These are phyloP conservation scores for Xestia xanthographa DNA, from an alignment of 2,888 invertebrate species.

Conservation along the genomic window DNA sequence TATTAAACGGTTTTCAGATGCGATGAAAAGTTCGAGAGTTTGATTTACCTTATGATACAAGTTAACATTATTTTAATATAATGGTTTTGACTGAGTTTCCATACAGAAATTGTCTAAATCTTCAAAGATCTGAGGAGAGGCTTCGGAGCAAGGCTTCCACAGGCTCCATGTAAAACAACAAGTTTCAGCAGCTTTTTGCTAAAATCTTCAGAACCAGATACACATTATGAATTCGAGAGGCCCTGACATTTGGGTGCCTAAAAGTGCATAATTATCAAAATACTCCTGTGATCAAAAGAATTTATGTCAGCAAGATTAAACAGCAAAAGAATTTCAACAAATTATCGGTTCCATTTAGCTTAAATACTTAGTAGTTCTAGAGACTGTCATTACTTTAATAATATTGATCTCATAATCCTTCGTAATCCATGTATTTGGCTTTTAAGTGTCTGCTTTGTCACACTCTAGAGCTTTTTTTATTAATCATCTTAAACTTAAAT, in stretches of 20 bases:
- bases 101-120: background rate
- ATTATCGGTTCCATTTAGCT: constrained; percentile 21
- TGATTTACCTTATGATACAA: background rate
- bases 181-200: background rate
- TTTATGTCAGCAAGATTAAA: background rate
- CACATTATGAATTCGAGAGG: background rate
- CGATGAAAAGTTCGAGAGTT: background rate
- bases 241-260: background rate
- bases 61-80: background rate
- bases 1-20: background rate
- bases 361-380: constrained; percentile 5
- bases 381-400: background rate
- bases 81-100: background rate
- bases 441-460: constrained; percentile 28
- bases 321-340: background rate
- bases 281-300: background rate
- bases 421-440: constrained; percentile 25
- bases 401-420: constrained; percentile 37
- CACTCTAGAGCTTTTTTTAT: constrained; percentile 14
- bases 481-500: constrained; percentile 25
- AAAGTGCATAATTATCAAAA: background rate
- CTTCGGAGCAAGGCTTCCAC: too few species aligned
- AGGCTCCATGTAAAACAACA: background rate
- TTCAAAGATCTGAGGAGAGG: background rate
- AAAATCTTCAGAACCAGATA: too few species aligned